phyloP scores from a whole-genome alignment of 92 coral and sea anemone genomes.

The Palythoa caribaeorum region DNA sequence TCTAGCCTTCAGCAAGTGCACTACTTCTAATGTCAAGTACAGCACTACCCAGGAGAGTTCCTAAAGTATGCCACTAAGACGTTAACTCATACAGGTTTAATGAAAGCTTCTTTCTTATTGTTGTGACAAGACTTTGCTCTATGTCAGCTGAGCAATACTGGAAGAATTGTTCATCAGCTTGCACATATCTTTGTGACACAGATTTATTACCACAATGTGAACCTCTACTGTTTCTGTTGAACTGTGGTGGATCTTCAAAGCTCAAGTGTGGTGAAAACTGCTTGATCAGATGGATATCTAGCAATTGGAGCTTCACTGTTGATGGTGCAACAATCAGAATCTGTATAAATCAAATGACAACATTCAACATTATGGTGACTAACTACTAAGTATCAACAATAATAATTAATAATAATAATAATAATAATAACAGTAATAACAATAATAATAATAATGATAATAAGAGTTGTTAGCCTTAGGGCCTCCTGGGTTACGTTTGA shows the following conservation, averaged over 20 bases:
- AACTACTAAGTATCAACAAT: no score
- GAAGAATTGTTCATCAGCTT: not conserved
- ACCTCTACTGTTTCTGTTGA: not conserved
- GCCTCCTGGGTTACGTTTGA: no score
- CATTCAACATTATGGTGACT: no score
- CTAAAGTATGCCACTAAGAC: not conserved
- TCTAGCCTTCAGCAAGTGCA: no score
- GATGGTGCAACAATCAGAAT: constrained; percentile 20
- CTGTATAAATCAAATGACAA: not conserved
- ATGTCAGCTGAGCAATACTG: constrained; percentile 19
- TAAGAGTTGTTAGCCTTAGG: no score
- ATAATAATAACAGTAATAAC: no score
- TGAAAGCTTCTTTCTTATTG: constrained; percentile 13
- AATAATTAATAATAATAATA: no score
- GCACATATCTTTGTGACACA: not conserved
- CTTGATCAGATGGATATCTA: not conserved
- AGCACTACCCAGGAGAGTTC: not conserved
- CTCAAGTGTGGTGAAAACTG: constrained; percentile 48
- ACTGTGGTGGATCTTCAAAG: constrained; percentile 22
- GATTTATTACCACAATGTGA: not conserved
- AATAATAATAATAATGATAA: no score
- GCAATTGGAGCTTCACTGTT: not conserved
- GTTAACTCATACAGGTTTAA: constrained; percentile 13
- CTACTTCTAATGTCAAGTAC: no score
- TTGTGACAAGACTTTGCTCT: not conserved